Percentiles rank a stretch among this genome's conserved stretches.
phyloP scores from a whole-genome alignment of 2,113 vertebrate species.

The Onychostruthus taczanowskii region DNA sequence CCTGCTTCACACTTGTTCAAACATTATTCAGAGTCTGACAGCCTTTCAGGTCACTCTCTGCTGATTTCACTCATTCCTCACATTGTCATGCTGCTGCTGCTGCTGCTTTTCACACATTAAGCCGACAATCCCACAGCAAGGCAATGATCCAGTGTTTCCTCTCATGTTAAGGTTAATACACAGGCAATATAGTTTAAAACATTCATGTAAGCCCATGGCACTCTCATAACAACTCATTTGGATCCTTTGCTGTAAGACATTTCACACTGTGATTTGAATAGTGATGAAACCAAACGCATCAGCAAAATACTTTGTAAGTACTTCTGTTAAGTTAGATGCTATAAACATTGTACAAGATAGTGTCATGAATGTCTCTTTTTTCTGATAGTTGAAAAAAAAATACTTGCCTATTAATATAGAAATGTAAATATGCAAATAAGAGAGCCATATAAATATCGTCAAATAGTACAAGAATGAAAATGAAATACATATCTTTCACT shows the following conservation, averaged over 20 bases:
- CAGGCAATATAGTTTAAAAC: slow-evolving; percentile 28
- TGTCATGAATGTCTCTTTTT: neutral
- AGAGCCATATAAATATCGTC: neutral
- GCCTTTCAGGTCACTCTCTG: neutral
- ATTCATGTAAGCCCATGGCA: slow-evolving; percentile 11
- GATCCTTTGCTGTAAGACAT: slow-evolving; percentile 20
- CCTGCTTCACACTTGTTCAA: slow-evolving; percentile 1
- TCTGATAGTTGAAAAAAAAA: neutral
- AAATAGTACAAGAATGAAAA: neutral
- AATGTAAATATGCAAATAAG: neutral
- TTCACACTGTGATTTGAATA: slow-evolving; percentile 14
- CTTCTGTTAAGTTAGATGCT: slow-evolving; percentile 2
- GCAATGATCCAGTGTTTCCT: slow-evolving; percentile 25
- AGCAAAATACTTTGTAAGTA: neutral
- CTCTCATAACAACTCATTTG: slow-evolving; percentile 11
- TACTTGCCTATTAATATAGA: neutral
- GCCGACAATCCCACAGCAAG: neutral
- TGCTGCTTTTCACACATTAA: neutral
- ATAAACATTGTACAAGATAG: neutral
- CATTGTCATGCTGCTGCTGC: neutral
- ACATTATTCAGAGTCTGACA: slow-evolving; percentile 45
- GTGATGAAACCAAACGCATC: slow-evolving; percentile 42
- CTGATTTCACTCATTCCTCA: slow-evolving; percentile 4
- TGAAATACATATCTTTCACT: neutral
- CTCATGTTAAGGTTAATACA: slow-evolving; percentile 27